A percentile compares a stretch with the other conserved stretches of the same genome.
These are phyloP conservation scores for Eremophila alpestris DNA, from an alignment of 2,797 vertebrate species.

Conservation along the genomic window DNA sequence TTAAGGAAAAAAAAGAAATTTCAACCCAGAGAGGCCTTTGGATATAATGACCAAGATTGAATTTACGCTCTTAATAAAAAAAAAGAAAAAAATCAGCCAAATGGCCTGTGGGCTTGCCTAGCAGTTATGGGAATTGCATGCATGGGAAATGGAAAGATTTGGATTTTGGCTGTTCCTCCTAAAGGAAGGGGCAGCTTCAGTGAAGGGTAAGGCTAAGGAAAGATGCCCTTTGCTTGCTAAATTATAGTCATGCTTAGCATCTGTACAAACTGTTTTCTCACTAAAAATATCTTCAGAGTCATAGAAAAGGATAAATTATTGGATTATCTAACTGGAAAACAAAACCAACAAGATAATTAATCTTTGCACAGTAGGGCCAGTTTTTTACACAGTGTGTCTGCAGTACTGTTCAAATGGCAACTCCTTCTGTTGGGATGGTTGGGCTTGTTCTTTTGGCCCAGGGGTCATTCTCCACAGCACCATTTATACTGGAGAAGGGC, in stretches of 20 bases:
- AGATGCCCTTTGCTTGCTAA: neutral
- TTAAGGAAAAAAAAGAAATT: neutral
- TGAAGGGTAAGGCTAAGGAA: neutral
- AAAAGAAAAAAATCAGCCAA: neutral
- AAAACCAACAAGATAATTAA: neutral
- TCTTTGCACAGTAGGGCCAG: neutral
- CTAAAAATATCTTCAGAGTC: neutral
- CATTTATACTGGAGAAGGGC: neutral
- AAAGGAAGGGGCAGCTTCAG: neutral
- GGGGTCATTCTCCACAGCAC: neutral
- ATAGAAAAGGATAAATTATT: neutral
- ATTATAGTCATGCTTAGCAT: neutral
- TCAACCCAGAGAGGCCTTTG: neutral
- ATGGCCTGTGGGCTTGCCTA: neutral
- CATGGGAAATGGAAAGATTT: neutral
- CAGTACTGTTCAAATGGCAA: neutral
- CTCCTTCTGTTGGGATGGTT: rapidly evolving
- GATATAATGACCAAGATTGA: neutral
- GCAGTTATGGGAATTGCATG: neutral
- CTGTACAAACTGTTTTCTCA: neutral
- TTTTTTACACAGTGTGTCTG: neutral
- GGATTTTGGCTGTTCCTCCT: neutral
- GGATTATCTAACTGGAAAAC: neutral
- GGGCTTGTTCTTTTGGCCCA: neutral
- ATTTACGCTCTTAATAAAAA: neutral